Conservation (phyloP, 2,888 invertebrate genomes). For the Thysanoteuthis rhombus region DNA sequence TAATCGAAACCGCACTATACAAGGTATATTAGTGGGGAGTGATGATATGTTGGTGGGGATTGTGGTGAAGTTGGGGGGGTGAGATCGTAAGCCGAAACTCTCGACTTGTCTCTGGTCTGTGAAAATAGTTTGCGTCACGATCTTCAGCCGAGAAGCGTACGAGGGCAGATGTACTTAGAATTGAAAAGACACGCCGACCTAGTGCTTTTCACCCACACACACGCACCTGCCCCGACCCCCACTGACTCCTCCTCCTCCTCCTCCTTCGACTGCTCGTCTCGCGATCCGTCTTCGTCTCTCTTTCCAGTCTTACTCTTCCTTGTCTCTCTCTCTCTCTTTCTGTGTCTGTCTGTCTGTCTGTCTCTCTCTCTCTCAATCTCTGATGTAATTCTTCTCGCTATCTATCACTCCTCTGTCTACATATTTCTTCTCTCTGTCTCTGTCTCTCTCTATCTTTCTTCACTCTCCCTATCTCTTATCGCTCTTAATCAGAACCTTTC, state of each 20-base stretch:
- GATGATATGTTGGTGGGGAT: neutral
- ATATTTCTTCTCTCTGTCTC: no score
- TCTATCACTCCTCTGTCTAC: no score
- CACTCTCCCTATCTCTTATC: no score
- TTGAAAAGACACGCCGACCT: neutral
- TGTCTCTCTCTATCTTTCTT: no score
- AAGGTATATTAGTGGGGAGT: neutral
- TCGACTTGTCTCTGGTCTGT: neutral
- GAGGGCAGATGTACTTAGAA: neutral
- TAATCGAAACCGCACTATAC: no score
- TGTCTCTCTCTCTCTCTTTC: no score
- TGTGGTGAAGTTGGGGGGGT: neutral
- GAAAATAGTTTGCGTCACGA: neutral
- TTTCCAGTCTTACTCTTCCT: no score
- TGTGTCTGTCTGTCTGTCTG: no score
- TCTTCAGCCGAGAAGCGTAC: neutral
- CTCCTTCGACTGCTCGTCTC: neutral
- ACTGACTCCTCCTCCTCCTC: neutral
- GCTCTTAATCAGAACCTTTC: no score
- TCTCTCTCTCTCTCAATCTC: no score
- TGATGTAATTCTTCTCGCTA: no score
- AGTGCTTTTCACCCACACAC: neutral
- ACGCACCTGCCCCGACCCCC: neutral
- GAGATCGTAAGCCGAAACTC: neutral
- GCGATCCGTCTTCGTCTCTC: neutral